These are phyloP conservation scores for Cricetomys ansorgei DNA, from an alignment of 2,113 vertebrate species.

Conservation along the genomic window DNA sequence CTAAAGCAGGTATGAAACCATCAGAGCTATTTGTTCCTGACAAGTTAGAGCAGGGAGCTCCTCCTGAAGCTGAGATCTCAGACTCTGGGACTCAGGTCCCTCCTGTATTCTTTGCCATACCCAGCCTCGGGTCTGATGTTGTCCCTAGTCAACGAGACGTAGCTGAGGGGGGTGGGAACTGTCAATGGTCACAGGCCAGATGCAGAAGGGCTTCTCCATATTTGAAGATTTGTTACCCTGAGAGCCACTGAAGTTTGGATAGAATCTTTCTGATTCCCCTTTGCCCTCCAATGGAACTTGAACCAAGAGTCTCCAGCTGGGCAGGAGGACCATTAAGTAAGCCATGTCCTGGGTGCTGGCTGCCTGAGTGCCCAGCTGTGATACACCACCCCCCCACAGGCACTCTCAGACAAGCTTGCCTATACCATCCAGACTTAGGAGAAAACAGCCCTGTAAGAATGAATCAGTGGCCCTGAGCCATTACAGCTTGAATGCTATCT, in stretches of 20 bases:
- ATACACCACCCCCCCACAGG: background rate
- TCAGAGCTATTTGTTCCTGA: background rate
- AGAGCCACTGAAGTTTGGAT: background rate
- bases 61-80: background rate
- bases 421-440: background rate
- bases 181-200: background rate
- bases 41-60: background rate
- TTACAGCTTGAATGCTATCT: background rate
- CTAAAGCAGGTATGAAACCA: background rate
- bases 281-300: background rate
- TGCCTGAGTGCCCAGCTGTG: conserved; percentile 35
- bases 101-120: background rate
- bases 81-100: background rate
- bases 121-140: background rate
- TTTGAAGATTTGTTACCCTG: background rate
- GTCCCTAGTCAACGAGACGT: background rate
- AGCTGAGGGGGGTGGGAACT: background rate
- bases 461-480: conserved; percentile 22
- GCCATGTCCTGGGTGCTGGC: background rate
- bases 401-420: conserved; percentile 31
- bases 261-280: background rate
- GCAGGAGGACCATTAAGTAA: background rate
- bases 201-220: background rate
- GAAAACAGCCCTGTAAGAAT: conserved; percentile 12
- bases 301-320: conserved; percentile 28